Base-by-base conservation (phyloP, 92 coral and sea anemone species). In the Epizoanthus scotinus region DNA sequence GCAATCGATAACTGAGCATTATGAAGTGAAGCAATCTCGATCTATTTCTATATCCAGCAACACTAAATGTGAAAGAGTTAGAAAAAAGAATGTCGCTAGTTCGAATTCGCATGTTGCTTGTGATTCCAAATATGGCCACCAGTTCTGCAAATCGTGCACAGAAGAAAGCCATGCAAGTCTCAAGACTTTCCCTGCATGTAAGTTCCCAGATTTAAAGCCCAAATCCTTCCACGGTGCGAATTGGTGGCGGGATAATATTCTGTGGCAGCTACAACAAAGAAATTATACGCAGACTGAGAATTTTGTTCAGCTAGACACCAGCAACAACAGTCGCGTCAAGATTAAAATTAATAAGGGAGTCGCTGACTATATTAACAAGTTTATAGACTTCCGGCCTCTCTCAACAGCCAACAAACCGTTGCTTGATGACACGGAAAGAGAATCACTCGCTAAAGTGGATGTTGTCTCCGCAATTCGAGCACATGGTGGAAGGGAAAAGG, bases 181-280 rank as follows among this genome's bases (percentile, higher is more conserved):
- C 18, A 78, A 47, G 40, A 40, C 34, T 2, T 52, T 66, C 14
- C 82, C 75, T 13, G 62, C 86, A 4, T 77, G 87, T 42, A 83
- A 83, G 63, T 62, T 87, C 19, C 68, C 81, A 17, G 63, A 84
- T 24, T 75, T 75, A 54, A 75, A 38, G 54, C 24, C 81, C 14
- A 60, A 75, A 75, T 58, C 81, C 3, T 75, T 75, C 44, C 52
- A 49, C 58, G 92, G 89, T 13, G 88, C 59, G 19, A 84, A 27
- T 26, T 87, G 97, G 97, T 93, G 97, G 97, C 78, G 90, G 59
- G 94, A 93, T 22, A 90, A 93, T 52, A 85, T 93, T 20, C 55
- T 79, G 17, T 90, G 94, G 94, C 94, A 93, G 20, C 60, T 93
- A 4, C 86, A 83, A 22, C 91, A 93, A 57, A 79, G 97, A 55